Base-by-base conservation (phyloP, 2,797 vertebrate genomes). In the Oceanodroma leucorhoa region DNA sequence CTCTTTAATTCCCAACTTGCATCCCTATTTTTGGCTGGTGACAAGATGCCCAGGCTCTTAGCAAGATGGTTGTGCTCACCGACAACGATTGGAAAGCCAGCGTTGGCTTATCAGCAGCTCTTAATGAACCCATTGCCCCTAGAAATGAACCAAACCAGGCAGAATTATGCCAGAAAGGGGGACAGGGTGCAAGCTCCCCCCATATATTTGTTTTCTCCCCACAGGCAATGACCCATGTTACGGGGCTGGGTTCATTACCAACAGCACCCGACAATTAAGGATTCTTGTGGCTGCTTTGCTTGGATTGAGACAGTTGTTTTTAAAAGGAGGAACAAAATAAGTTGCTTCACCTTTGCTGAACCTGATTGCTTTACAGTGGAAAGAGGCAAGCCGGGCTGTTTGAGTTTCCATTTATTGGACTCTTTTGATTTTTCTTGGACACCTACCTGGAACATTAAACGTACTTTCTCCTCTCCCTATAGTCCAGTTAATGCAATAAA, bases 361-460 rank as follows among this genome's bases (percentile, higher is more conserved):
- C 76, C 95, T 91, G 70, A 69, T 95, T 91, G 55, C 75, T 96
- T 94, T 95, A 55, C 66, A 91, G 67, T 19, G 11, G 81, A 53
- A 91, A 95, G 50, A 97, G 64, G 67, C 67, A 94, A 95, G 89
- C 94, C 91, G 87, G 81, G 76, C 60, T 79, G 34, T 71, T 73
- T 54, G 55, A 71, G 65, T 91, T 96, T 93, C 82, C 75, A 94
- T 89, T 96, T 93, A 95, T 50, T 95, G 83, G 95, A 91, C 29
- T 82, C 38, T 78, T 90, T 93, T 94, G 72, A 94, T 96, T 97
- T 89, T 97, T 92, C 95, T 95, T 95, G 71, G 87, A 79, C 64
- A 64, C 70, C 88, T 95, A 79, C 50, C 65, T 77, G 70, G 60
- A 95, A 91, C 71, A 77, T 61, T 83, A 93, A 96, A 58, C 11